Base-by-base conservation (phyloP, 2,797 vertebrate genomes). In the Anolis apletophallus region DNA sequence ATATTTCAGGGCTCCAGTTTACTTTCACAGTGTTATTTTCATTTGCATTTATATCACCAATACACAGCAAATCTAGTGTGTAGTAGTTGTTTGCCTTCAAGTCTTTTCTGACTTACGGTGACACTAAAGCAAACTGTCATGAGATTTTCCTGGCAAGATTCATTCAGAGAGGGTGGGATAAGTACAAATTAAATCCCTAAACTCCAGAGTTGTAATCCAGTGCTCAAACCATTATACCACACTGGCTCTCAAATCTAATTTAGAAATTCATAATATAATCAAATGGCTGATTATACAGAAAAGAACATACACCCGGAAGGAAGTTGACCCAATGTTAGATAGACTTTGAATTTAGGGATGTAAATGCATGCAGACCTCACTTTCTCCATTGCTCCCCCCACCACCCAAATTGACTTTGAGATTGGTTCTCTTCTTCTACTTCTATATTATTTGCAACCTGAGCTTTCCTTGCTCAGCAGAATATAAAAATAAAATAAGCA, bases 401-500 rank as follows among this genome's bases (percentile, higher is more conserved):
- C 40, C 40, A 2, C 40, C n/a, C n/a, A 2, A 10, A 11, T 10
- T 21, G 1, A 2, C n/a, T 75, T 78, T 81, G 1, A 46, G 71
- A 7, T 2, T 16, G 1, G 17, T 11, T 69, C 7, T 36, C 8
- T 67, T 93, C 54, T 85, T 40, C 91, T 90, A 87, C 21, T 32
- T 71, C 80, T 85, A 46, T 23, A 55, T 79, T 86, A 61, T 61
- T 82, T 80, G 83, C 83, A 19, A 12, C 79, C 69, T 61, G 75
- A 80, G 83, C 80, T 74, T 81, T 84, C 23, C 23, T 71, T 89
- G 78, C 52, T 85, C 52, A 61, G 81, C 29, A 68, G 86, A 88
- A 88, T 2, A 89, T 78, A 83, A 85, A 89, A 92, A 90, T 71
- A 0, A 81, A 88, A 67, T 71, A 87, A 81, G 85, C 76, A 81